Evolutionary conservation across 2,797 vertebrate genomes (phyloP).

Genomic region (Lagodon rhomboides): DNA sequence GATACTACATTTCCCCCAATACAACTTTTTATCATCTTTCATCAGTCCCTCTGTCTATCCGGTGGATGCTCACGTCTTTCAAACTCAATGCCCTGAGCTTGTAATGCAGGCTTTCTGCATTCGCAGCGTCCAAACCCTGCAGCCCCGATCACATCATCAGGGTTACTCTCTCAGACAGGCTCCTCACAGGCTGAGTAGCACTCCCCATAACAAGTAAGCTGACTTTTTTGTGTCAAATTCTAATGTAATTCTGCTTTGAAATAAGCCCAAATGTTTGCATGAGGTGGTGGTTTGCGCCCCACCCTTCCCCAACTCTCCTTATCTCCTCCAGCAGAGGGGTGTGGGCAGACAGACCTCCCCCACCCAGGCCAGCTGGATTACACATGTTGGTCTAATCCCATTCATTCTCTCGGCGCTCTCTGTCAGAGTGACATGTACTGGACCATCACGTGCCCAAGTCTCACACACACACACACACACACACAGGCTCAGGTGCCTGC

Average conservation of each 20-base stretch:
- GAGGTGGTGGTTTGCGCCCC: not conserved
- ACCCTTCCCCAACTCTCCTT: constrained; percentile 50
- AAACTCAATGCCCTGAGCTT: not conserved
- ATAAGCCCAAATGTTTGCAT: constrained; percentile 25
- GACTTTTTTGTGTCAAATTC: not conserved
- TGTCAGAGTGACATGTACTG: constrained; percentile 45
- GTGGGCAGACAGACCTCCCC: constrained; percentile 50
- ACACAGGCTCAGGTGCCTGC: constrained; percentile 63
- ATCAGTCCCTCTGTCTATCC: too few relatives aligned
- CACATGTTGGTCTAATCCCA: constrained; percentile 77
- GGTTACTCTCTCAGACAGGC: not conserved
- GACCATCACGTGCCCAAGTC: constrained; percentile 39
- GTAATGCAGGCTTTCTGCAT: not conserved
- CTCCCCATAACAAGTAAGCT: not conserved
- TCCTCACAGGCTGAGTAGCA: not conserved
- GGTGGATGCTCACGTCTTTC: not conserved
- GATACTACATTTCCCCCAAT: constrained; percentile 1
- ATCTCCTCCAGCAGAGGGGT: constrained; percentile 80
- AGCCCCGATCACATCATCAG: constrained; percentile 4
- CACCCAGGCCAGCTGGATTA: constrained; percentile 78
- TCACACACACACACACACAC: constrained; percentile 18
- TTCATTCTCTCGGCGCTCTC: constrained; percentile 58
- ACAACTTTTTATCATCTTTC: not conserved
- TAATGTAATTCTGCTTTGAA: not conserved
- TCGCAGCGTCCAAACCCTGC: not conserved